Evolutionary conservation across 2,797 vertebrate genomes (phyloP), one percentile per base, ranked within the genome.

Genomic region (Paratrypauchen microcephalus): DNA sequence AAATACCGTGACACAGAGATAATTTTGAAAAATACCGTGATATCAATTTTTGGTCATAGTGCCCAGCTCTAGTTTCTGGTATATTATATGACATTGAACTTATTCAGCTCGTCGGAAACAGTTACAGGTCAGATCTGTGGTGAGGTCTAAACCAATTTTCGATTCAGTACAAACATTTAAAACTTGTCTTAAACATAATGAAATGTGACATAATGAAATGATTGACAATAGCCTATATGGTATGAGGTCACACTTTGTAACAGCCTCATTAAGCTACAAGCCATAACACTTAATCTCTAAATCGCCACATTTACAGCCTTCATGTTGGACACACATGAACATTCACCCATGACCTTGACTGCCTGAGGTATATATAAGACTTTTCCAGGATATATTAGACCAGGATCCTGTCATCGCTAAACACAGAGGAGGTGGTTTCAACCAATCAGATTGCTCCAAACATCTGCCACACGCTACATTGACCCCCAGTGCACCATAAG

Each of bases 401-500:
- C 41, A 8, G 7, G 21, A 48, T 16, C 48, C 26, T 52, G 48
- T 52, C 26, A 65, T 32, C 19, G 12, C 45, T 12, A 16, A n/a
- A 47, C 63, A 47, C 30, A 23, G 21, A 64, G 48, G 23, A 47
- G 0, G 32, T 1, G 9, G 23, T 26, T 73, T 28, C 19, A 26
- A 73, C 73, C 75, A 83, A 79, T 73, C 68, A 2, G 3, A 18
- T 67, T 6, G 4, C 32, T 48, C 66, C 47, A 4, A 76, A 68
- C 69, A 80, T 78, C 72, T 36, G 62, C 65, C 69, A 75, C 30
- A 1, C 23, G 57, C 70, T 60, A 36, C 2, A 0, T 19, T 76
- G 73, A 82, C 82, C 75, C 75, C 74, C 39, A 78, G 81, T 71
- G 69, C 71, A 75, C 62, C 68, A 73, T 72, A 57, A 55, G 75